Conservation (phyloP, 2,113 vertebrate genomes). For the Marmota flaviventris region DNA sequence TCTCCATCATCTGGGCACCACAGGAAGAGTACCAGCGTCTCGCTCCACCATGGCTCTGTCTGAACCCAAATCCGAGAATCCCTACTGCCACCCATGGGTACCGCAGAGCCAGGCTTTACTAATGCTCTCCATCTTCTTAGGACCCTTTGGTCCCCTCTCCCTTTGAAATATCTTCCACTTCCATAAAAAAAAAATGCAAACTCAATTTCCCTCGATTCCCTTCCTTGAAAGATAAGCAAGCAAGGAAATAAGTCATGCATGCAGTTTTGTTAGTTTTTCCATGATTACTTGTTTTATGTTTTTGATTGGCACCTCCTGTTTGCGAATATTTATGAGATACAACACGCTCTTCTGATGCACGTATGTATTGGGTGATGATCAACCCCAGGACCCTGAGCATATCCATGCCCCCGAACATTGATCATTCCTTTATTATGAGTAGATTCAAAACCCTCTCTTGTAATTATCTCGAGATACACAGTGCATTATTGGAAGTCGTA, state of each 20-base stretch:
- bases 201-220: fast-evolving
- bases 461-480: no score
- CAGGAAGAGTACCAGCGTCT: no score
- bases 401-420: background rate
- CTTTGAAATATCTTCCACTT: background rate
- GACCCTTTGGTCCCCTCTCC: fast-evolving
- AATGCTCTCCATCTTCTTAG: background rate
- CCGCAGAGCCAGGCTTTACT: fast-evolving
- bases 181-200: background rate
- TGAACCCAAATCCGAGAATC: no score
- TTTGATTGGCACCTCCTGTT: background rate
- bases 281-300: background rate
- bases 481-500: no score
- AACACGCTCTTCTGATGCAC: background rate
- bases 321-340: no score
- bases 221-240: background rate
- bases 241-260: background rate
- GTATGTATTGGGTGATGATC: no score
- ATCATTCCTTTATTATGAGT: no score
- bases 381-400: background rate
- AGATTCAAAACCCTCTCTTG: background rate
- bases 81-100: fast-evolving
- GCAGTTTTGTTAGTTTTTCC: background rate
- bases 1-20: no score
- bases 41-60: background rate